These are phyloP conservation scores for Drosophila mojavensis DNA, from an alignment of 1,140 invertebrate species.

Conservation along the genomic window DNA sequence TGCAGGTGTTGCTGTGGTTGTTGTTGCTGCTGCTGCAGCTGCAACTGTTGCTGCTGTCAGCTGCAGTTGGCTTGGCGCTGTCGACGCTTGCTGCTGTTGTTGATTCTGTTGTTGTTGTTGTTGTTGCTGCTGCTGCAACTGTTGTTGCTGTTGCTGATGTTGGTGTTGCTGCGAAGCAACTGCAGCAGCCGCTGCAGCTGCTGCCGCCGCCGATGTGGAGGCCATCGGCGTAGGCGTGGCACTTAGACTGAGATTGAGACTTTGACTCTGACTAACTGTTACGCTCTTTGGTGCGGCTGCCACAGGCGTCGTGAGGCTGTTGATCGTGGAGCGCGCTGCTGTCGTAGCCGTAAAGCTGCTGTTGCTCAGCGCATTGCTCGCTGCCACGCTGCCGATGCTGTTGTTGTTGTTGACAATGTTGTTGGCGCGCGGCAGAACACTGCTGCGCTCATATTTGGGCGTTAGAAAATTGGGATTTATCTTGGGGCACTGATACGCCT, in stretches of 20 bases:
- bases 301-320: constrained; percentile 24
- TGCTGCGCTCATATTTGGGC: constrained; percentile 76
- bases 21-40: not conserved
- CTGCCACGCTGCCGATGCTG: constrained; percentile 23
- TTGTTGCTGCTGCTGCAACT: not conserved
- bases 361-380: constrained; percentile 30
- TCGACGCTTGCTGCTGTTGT: constrained; percentile 11
- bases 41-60: not conserved
- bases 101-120: constrained; percentile 40
- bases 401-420: constrained; percentile 55
- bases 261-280: constrained; percentile 46
- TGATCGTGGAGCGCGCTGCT: constrained; percentile 8
- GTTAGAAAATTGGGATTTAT: constrained; percentile 82
- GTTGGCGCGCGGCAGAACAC: constrained; percentile 52
- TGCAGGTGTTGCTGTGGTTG: not conserved
- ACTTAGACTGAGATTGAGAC: constrained; percentile 52
- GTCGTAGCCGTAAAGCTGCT: constrained; percentile 21
- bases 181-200: constrained; percentile 42
- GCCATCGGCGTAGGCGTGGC: constrained; percentile 40
- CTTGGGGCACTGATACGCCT: constrained; percentile 82
- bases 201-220: constrained; percentile 60
- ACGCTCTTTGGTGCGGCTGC: constrained; percentile 28
- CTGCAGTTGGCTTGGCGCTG: constrained; percentile 28
- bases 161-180: constrained; percentile 9
- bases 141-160: constrained; percentile 2